Base-by-base conservation (phyloP, 2,888 invertebrate species). In the Lithosia quadra region DNA sequence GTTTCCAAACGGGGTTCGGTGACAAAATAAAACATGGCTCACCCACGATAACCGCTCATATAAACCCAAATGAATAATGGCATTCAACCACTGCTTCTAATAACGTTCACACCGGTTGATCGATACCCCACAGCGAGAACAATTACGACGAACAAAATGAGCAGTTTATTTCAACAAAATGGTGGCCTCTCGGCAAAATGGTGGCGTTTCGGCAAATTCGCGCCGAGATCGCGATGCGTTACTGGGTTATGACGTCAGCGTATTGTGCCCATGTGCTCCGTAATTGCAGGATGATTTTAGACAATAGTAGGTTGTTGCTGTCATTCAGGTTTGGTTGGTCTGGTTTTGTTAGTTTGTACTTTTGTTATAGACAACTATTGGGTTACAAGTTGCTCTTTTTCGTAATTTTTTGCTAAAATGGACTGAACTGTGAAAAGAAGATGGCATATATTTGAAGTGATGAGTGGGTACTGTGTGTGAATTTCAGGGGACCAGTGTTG, bases 191-290 rank as follows among this genome's bases (percentile, higher is more conserved):
- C 60, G 67, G 69, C 74, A 80, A 80, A 80, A 80, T 80, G 74
- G 81, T 71, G 70, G 77, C 71, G n/a, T 79, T 78, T 79, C 78
- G 73, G 78, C 78, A 75, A 81, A 80, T 81, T 81, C 74, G 70
- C 76, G 76, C 79, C 59, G 68, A 81, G 71, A 72, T 75, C 73
- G 75, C 72, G 69, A 77, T 72, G 71, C 70, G 72, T 79, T 80
- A 72, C 72, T 65, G 65, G 67, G 70, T 58, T 76, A 72, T 81
- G 81, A 80, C 80, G 81, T 81, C 75, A 78, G 53, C 24, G 34
- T 72, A 67, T 49, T 67, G 78, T 75, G 69, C 57, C 66, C 71
- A 73, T 65, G 62, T 64, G n/a, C 24, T 49, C 2, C 1, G 59
- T 65, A 63, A 65, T 63, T 67, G 10, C 3, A 7, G 67, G 63